Percentiles rank a stretch among this genome's conserved stretches.
Evolutionary conservation across 2,888 invertebrate genomes (phyloP).

Genomic region (Zhuqinia jingwanae): DNA sequence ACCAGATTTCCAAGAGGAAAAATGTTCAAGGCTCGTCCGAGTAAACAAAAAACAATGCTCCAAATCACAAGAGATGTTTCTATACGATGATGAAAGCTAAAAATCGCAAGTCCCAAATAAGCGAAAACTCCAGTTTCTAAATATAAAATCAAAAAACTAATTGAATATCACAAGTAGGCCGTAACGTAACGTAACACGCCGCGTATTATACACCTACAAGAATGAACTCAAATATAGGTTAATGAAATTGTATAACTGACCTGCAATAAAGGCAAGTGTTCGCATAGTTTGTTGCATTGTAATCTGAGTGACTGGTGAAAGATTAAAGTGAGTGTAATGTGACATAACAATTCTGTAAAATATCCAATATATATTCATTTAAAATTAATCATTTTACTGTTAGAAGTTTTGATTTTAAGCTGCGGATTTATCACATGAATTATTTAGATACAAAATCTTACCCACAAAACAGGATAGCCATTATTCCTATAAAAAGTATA

Average conservation of each 20-base stretch:
- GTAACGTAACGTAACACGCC: no score
- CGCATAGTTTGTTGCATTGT: slow-evolving; percentile 99
- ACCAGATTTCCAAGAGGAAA: slow-evolving; percentile 96
- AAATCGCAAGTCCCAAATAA: slow-evolving; percentile 96
- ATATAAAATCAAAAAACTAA: not conserved
- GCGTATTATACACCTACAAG: no score
- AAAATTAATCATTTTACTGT: not conserved
- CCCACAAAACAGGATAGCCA: slow-evolving; percentile 98
- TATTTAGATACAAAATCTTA: no score
- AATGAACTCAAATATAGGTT: no score
- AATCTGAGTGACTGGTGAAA: slow-evolving; percentile 99
- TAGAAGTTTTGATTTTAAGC: no score
- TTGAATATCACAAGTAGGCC: no score
- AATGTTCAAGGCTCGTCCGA: slow-evolving; percentile 97
- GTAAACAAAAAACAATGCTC: slow-evolving; percentile 94
- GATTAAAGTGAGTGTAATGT: slow-evolving; percentile 99
- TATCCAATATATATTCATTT: not conserved
- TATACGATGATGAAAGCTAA: slow-evolving; percentile 96
- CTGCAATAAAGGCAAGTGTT: slow-evolving; percentile 96
- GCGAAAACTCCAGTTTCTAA: slow-evolving; percentile 98
- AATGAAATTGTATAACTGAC: slow-evolving; percentile 80
- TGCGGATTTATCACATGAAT: no score
- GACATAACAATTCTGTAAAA: slow-evolving; percentile 99
- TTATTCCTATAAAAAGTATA: slow-evolving; percentile 87
- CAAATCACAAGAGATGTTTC: slow-evolving; percentile 96